A percentile compares a stretch with the other conserved stretches of the same genome.
Evolutionary conservation across 2,113 vertebrate genomes (phyloP).

Genomic region (Columbina picui): DNA sequence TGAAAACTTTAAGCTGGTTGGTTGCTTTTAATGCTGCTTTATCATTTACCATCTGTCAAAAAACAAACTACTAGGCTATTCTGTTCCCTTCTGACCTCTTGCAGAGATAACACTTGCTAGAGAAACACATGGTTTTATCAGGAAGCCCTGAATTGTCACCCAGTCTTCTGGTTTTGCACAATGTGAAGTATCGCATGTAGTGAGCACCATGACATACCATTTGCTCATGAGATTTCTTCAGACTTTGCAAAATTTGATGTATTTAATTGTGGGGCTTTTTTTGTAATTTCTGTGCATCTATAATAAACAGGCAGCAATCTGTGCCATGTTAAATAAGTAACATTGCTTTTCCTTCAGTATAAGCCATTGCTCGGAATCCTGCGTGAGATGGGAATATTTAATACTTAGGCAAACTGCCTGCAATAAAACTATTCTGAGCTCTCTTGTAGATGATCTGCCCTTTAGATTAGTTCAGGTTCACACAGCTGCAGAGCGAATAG

Average conservation of each 20-base stretch:
- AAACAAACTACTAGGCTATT: not conserved
- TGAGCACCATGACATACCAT: not conserved
- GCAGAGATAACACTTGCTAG: not conserved
- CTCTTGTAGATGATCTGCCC: slow-evolving; percentile 34
- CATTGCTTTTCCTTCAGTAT: not conserved
- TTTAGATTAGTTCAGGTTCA: slow-evolving; percentile 60
- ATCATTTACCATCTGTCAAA: slow-evolving; percentile 34
- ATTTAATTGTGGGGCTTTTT: not conserved
- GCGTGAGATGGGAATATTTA: not conserved
- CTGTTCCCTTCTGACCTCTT: not conserved
- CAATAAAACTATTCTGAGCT: slow-evolving; percentile 49
- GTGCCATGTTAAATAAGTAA: not conserved
- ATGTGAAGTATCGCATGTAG: not conserved
- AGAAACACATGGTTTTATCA: not conserved
- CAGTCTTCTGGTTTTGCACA: not conserved
- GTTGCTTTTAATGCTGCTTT: slow-evolving; percentile 17
- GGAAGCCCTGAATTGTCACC: not conserved
- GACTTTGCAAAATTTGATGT: not conserved
- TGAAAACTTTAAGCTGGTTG: not conserved
- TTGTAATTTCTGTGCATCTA: not conserved
- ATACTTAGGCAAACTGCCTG: slow-evolving; percentile 44
- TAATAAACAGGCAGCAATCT: not conserved
- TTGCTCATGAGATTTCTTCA: not conserved
- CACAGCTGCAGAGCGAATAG: slow-evolving; percentile 10
- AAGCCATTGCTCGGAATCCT: not conserved